Percentiles rank a stretch among this genome's conserved stretches.
Evolutionary conservation across 1,140 invertebrate species (phyloP).

Genomic region (Berghia stephanieae): DNA sequence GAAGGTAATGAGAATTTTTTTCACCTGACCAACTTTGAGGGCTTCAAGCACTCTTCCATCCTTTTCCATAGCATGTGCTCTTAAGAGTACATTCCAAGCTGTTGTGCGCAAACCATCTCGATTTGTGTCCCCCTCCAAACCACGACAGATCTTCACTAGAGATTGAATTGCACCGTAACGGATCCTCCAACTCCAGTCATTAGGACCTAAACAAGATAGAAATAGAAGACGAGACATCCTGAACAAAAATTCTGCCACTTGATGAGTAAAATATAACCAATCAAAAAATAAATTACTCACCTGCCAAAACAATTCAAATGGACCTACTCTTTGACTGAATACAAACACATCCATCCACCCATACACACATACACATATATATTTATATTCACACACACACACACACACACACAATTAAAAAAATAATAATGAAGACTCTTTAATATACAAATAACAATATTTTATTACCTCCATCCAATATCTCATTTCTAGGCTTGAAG

Average conservation of each 20-base stretch:
- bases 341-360: too few relatives aligned
- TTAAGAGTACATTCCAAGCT: conserved; percentile 59
- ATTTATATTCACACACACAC: too few relatives aligned
- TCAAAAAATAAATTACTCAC: conserved; percentile 3
- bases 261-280: neutral
- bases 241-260: neutral
- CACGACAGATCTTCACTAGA: conserved; percentile 60
- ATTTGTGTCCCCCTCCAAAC: conserved; percentile 48
- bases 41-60: conserved; percentile 64
- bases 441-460: too few relatives aligned
- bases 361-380: too few relatives aligned
- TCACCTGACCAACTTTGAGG: conserved; percentile 64
- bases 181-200: conserved; percentile 66
- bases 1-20: too few relatives aligned
- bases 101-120: conserved; percentile 58
- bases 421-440: too few relatives aligned
- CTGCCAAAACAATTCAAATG: too few relatives aligned
- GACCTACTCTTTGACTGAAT: too few relatives aligned
- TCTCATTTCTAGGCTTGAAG: conserved; percentile 51
- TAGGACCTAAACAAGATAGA: conserved; percentile 45
- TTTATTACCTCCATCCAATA: conserved; percentile 54
- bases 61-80: conserved; percentile 58
- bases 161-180: conserved; percentile 64
- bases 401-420: too few relatives aligned
- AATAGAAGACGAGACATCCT: neutral